Percentiles rank a stretch among this genome's conserved stretches.
Evolutionary conservation across 2,113 vertebrate species (phyloP).

Genomic region (Bubo bubo): DNA sequence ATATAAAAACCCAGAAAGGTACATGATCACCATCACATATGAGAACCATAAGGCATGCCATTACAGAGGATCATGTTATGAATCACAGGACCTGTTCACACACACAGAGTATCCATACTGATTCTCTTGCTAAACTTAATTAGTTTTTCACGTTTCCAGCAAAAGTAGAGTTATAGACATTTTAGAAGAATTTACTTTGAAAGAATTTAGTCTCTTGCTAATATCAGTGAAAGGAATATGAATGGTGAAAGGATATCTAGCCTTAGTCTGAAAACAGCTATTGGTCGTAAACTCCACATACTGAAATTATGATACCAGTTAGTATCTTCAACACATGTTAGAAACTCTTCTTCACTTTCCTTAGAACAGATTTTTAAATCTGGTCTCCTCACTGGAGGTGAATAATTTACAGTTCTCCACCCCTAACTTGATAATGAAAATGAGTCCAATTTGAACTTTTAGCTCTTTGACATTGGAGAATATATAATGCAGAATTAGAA

Average conservation of each 20-base stretch:
- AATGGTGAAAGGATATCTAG: not conserved
- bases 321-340: not conserved
- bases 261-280: not conserved
- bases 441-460: slow-evolving; percentile 43
- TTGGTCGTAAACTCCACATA: not conserved
- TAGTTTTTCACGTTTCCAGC: slow-evolving; percentile 11
- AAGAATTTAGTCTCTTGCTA: slow-evolving; percentile 25
- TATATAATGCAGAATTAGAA: slow-evolving; percentile 29
- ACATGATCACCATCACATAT: not conserved
- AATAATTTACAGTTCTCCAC: slow-evolving; percentile 44
- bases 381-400: slow-evolving; percentile 20
- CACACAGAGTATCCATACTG: not conserved
- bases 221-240: not conserved
- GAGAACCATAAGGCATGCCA: not conserved
- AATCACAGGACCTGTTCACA: not conserved
- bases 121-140: not conserved
- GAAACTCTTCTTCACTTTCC: slow-evolving; percentile 11
- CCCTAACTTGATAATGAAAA: slow-evolving; percentile 55
- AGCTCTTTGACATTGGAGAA: slow-evolving; percentile 16
- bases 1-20: not conserved
- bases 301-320: not conserved
- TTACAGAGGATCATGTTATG: not conserved
- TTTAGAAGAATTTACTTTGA: not conserved
- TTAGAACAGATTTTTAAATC: slow-evolving; percentile 31
- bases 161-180: not conserved